A percentile compares a stretch with the other conserved stretches of the same genome.
phyloP scores from a whole-genome alignment of 2,888 invertebrate species.

The Drosophila anomalata region DNA sequence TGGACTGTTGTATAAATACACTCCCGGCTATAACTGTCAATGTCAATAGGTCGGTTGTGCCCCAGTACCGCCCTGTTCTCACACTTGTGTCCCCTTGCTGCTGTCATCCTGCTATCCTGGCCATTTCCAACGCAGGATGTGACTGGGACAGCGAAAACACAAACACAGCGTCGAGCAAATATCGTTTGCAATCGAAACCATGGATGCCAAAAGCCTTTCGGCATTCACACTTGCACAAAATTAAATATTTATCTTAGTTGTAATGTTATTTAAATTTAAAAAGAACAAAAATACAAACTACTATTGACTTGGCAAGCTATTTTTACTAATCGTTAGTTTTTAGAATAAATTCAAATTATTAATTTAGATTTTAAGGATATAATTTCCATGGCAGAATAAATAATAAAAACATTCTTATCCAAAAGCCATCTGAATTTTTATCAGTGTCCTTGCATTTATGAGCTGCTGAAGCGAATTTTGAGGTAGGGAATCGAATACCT shows the following conservation, averaged over 20 bases:
- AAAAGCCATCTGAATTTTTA: background rate
- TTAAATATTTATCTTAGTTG: background rate
- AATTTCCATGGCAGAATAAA: background rate
- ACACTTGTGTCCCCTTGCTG: background rate
- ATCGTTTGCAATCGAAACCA: constrained; percentile 42
- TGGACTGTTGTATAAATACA: constrained; percentile 58
- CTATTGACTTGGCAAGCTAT: background rate
- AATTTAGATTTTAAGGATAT: background rate
- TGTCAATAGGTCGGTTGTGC: constrained; percentile 57
- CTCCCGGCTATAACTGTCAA: constrained; percentile 74
- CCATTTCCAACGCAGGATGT: constrained; percentile 60
- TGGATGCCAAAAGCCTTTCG: constrained; percentile 30
- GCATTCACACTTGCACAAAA: constrained; percentile 25
- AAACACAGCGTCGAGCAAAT: constrained; percentile 32
- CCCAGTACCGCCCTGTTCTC: background rate
- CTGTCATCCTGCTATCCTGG: constrained; percentile 24
- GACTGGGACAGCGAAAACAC: constrained; percentile 35
- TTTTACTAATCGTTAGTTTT: background rate
- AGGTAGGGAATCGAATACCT: constrained; percentile 6
- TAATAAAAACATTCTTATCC: background rate
- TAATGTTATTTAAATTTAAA: background rate
- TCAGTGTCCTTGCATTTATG: constrained; percentile 27
- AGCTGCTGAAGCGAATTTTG: constrained; percentile 10
- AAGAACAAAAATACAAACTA: background rate
- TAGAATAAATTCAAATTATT: background rate